A percentile compares a stretch with the other conserved stretches of the same genome.
phyloP scores from a whole-genome alignment of 1,140 invertebrate species.

The Oryzaephilus surinamensis region DNA sequence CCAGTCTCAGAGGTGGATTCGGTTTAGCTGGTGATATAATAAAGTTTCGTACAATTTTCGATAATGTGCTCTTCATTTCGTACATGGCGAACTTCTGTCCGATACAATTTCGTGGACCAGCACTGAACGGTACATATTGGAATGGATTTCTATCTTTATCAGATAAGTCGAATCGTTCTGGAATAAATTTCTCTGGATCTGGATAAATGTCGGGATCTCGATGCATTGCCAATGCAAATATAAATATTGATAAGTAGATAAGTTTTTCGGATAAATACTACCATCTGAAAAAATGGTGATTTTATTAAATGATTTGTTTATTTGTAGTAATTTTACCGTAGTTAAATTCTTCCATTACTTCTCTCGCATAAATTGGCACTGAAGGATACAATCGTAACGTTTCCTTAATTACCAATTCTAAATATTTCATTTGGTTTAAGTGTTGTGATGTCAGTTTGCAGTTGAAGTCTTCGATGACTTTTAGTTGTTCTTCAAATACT shows the following conservation, averaged over 20 bases:
- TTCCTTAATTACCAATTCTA: conserved; percentile 37
- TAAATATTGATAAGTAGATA: conserved; percentile 40
- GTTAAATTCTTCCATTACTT: conserved; percentile 7
- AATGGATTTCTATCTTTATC: conserved; percentile 39
- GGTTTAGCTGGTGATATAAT: conserved; percentile 32
- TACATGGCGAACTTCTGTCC: conserved; percentile 68
- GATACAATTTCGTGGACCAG: conserved; percentile 59
- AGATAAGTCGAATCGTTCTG: conserved; percentile 58
- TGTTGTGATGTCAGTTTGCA: conserved; percentile 35
- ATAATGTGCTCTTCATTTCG: conserved; percentile 60
- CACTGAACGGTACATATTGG: conserved; percentile 59
- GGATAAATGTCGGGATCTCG: conserved; percentile 51
- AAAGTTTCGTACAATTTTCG: conserved; percentile 54
- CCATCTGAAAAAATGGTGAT: no score
- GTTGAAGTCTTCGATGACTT: conserved; percentile 11
- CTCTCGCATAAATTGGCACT: conserved; percentile 43
- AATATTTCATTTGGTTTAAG: conserved; percentile 46
- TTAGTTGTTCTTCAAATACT: conserved; percentile 9
- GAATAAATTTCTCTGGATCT: conserved; percentile 64
- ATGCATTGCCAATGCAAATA: conserved; percentile 58
- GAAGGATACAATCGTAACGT: conserved; percentile 18
- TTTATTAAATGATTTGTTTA: no score
- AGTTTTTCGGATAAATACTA: conserved; percentile 38
- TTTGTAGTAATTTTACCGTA: no score
- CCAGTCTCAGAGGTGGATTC: conserved; percentile 18